phyloP scores from a whole-genome alignment of 2,113 vertebrate species.

The Antennarius striatus region DNA sequence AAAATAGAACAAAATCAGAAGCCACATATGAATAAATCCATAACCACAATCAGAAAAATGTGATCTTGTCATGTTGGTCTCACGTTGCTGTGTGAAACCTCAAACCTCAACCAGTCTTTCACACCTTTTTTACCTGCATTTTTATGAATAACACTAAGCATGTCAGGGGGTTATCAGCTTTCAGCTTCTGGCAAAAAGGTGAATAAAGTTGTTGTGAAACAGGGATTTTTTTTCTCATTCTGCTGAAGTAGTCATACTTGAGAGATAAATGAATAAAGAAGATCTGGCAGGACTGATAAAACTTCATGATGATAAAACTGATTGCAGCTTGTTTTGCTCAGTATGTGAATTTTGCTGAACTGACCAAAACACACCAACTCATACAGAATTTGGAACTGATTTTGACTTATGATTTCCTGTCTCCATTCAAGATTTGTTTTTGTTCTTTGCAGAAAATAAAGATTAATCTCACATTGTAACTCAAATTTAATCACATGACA shows the following conservation, averaged over 20 bases:
- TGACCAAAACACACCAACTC: conserved; percentile 25
- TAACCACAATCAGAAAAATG: conserved; percentile 46
- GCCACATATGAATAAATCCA: conserved; percentile 62
- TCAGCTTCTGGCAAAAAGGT: conserved; percentile 63
- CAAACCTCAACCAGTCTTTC: conserved; percentile 35
- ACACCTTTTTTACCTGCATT: conserved; percentile 45
- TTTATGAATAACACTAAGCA: conserved; percentile 67
- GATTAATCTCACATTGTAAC: background rate
- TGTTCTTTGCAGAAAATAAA: background rate
- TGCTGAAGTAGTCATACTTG: conserved; percentile 56
- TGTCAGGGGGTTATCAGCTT: conserved; percentile 73
- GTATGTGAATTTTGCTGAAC: conserved; percentile 63
- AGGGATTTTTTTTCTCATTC: conserved; percentile 20
- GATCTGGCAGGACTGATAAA: conserved; percentile 74
- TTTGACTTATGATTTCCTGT: conserved; percentile 29
- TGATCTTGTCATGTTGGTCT: conserved; percentile 53
- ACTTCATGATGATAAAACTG: conserved; percentile 63
- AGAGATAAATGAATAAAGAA: conserved; percentile 58
- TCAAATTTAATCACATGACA: background rate
- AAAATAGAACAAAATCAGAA: conserved; percentile 68
- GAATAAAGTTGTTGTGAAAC: conserved; percentile 64
- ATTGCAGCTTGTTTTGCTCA: conserved; percentile 61
- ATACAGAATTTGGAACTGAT: conserved; percentile 20
- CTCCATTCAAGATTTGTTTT: conserved; percentile 50
- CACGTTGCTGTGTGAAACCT: conserved; percentile 47